Base-by-base conservation (phyloP, 1,140 invertebrate species). In the Octopus bimaculoides region DNA sequence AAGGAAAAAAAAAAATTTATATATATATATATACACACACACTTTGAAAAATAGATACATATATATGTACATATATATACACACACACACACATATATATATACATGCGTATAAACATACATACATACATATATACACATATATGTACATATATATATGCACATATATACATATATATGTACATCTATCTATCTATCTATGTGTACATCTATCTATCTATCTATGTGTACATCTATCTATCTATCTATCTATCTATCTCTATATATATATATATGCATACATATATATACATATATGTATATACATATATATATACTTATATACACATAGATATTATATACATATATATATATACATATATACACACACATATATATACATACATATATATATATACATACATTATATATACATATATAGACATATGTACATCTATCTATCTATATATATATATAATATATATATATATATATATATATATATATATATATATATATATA, bases 131-230 rank as follows among this genome's bases (percentile, higher is more conserved):
- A 10, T 14, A 52, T 56, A 78, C 53, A 77, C 53, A 75, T 75
- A 61, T 81, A 52, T 78, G 53, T 78, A 56, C 52, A 54, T 78
- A 74, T 78, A 69, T 78, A 61, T 56, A 66, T 75, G 14, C 54
- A 80, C 20, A 52, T 71, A 73, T 73, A 77, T 79, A 76, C 74
- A 78, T 79, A 81, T 75, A 80, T 81, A 77, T 79, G 75, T 76
- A 76, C 56, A 71, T 6, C 17, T 6, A 14, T 6, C 17, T 61
- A 74, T 81, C 6, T 80, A 80, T 80, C 52, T 80, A 77, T 80
- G 4, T 61, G 56, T 61, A 61, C 17, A 17, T 61, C 56, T 41
- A n/a, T n/a, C n/a, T n/a, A n/a, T n/a, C 56, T 8, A 61, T 61
- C 14, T 8, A 61, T 7, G 7, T 14, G 12, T 69, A 69, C 20